Percentiles rank a stretch among this genome's conserved stretches.
These are phyloP conservation scores for Sceloporus tristichus DNA, from an alignment of 2,113 vertebrate species.

Conservation along the genomic window DNA sequence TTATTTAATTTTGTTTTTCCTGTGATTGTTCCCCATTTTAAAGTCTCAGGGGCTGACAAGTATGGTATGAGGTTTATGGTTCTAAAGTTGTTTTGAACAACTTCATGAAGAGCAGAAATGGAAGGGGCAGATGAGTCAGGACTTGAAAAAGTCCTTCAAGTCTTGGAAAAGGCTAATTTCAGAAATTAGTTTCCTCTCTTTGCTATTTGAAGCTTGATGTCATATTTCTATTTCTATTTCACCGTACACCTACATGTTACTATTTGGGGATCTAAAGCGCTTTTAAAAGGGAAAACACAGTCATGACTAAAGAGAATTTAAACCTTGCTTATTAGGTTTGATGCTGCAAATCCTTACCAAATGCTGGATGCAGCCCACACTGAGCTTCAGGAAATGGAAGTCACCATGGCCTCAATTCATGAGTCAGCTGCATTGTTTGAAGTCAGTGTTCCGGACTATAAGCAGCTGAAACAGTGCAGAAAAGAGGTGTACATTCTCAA, in stretches of 20 bases:
- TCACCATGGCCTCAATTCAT: constrained; percentile 83
- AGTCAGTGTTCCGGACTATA: constrained; percentile 89
- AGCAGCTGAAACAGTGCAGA: constrained; percentile 90
- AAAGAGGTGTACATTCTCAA: constrained; percentile 85
- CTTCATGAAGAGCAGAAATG: background rate
- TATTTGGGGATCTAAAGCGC: background rate
- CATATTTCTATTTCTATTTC: background rate
- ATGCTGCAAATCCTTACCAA: constrained; percentile 82
- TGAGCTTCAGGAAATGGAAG: constrained; percentile 88
- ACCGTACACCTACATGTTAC: background rate
- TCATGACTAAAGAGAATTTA: constrained; percentile 1
- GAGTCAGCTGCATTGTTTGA: constrained; percentile 92
- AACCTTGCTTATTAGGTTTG: constrained; percentile 82
- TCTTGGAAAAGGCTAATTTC: background rate
- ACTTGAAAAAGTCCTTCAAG: background rate
- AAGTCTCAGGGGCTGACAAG: background rate
- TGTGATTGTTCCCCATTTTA: background rate
- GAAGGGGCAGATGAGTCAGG: background rate
- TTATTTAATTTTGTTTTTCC: background rate
- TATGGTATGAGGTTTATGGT: background rate
- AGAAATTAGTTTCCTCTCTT: background rate
- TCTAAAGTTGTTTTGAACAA: background rate
- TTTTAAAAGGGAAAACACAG: background rate
- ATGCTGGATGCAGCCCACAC: constrained; percentile 83
- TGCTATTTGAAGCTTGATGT: background rate